Percentiles rank a stretch among this genome's conserved stretches.
Conservation (phyloP, 2,797 vertebrate genomes). For the Hybognathus amarus region DNA sequence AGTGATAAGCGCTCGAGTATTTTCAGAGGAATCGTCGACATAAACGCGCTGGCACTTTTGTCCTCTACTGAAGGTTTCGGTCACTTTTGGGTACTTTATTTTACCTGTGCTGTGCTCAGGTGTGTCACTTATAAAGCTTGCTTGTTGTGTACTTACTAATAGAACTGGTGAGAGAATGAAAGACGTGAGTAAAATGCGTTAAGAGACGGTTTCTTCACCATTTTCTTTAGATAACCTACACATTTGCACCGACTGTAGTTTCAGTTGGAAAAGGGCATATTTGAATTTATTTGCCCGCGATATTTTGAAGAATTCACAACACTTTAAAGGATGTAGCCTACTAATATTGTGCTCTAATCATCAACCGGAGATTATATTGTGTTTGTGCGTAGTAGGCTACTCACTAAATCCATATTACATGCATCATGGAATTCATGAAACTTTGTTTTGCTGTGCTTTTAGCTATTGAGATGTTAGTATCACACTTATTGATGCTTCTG, state of each 20-base stretch:
- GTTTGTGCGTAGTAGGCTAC: neutral
- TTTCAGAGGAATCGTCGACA: neutral
- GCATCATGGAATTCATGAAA: neutral
- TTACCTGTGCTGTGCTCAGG: neutral
- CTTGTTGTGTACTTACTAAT: neutral
- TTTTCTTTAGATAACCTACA: neutral
- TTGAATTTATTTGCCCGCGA: neutral
- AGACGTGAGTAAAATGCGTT: neutral
- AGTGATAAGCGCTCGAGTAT: neutral
- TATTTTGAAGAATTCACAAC: neutral
- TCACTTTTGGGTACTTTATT: conserved; percentile 9
- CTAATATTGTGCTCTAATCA: conserved; percentile 38
- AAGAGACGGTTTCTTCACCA: neutral
- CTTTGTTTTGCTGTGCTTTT: neutral
- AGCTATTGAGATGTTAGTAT: neutral
- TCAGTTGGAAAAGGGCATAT: neutral
- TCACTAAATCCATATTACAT: conserved; percentile 9
- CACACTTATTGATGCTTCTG: neutral
- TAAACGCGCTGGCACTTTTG: neutral
- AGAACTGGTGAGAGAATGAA: neutral
- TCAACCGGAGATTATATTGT: conserved; percentile 35
- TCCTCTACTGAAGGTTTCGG: conserved; percentile 1
- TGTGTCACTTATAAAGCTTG: neutral
- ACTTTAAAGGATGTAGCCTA: neutral
- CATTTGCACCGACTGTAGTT: neutral